These are phyloP conservation scores for Acinonyx jubatus DNA, from an alignment of 2,113 vertebrate genomes.

Conservation along the genomic window DNA sequence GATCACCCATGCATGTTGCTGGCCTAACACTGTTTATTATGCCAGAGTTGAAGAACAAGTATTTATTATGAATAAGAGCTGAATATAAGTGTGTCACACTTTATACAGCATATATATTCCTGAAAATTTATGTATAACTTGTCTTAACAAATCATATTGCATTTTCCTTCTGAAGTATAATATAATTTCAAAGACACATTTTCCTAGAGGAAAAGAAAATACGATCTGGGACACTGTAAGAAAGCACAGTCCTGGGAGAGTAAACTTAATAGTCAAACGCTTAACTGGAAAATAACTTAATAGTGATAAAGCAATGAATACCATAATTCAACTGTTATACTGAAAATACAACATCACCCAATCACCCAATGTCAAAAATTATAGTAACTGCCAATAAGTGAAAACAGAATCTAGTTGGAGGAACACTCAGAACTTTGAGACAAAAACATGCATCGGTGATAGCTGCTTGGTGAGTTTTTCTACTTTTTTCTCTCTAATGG, in stretches of 20 bases:
- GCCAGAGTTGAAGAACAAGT: neutral
- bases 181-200: conserved; percentile 22
- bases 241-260: neutral
- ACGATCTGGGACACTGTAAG: neutral
- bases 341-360: neutral
- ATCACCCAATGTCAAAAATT: neutral
- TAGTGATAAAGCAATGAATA: neutral
- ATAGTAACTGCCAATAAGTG: neutral
- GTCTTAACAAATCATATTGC: conserved; percentile 16
- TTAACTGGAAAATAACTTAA: conserved; percentile 14
- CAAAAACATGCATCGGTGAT: neutral
- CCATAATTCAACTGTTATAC: neutral
- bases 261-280: neutral
- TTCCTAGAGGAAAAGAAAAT: conserved; percentile 36
- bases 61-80: neutral
- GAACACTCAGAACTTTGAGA: neutral
- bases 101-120: neutral
- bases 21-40: neutral
- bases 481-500: neutral
- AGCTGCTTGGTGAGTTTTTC: neutral
- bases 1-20: neutral
- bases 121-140: neutral
- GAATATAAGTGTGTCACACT: neutral
- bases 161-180: conserved; percentile 37
- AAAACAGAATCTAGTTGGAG: neutral